Percentiles rank a stretch among this genome's conserved stretches.
Conservation (phyloP, 2,113 vertebrate species). For the Pelmatolapia mariae region DNA sequence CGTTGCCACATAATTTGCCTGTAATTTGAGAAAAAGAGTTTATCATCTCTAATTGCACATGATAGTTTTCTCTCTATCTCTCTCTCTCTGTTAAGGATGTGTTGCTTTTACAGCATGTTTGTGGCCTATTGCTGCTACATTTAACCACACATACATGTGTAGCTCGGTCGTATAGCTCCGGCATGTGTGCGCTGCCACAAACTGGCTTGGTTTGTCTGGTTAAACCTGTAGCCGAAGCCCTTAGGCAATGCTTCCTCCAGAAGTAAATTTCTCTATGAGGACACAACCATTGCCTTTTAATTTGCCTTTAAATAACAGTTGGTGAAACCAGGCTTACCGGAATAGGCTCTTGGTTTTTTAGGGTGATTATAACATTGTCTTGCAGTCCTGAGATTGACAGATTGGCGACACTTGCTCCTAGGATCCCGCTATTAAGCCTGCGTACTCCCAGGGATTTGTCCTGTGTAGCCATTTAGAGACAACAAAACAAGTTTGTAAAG, state of each 20-base stretch:
- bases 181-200: not conserved
- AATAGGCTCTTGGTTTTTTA: constrained; percentile 71
- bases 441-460: constrained; percentile 64
- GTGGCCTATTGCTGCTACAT: not conserved
- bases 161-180: not conserved
- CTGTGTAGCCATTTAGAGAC: constrained; percentile 56
- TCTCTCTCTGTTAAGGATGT: not conserved
- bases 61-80: not conserved
- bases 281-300: not conserved
- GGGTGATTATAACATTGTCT: constrained; percentile 72
- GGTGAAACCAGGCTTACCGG: constrained; percentile 28
- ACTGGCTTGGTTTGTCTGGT: not conserved
- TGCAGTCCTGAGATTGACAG: constrained; percentile 77
- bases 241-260: not conserved
- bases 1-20: constrained; percentile 71
- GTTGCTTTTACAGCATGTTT: not conserved
- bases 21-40: not conserved
- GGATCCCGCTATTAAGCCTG: constrained; percentile 82
- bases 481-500: not conserved
- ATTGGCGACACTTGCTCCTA: constrained; percentile 86
- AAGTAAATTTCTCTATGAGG: not conserved
- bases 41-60: not conserved
- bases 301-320: not conserved
- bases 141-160: too few species aligned
- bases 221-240: not conserved